Evolutionary conservation across 2,797 vertebrate species (phyloP).

Genomic region (Periophthalmus magnuspinnatus): DNA sequence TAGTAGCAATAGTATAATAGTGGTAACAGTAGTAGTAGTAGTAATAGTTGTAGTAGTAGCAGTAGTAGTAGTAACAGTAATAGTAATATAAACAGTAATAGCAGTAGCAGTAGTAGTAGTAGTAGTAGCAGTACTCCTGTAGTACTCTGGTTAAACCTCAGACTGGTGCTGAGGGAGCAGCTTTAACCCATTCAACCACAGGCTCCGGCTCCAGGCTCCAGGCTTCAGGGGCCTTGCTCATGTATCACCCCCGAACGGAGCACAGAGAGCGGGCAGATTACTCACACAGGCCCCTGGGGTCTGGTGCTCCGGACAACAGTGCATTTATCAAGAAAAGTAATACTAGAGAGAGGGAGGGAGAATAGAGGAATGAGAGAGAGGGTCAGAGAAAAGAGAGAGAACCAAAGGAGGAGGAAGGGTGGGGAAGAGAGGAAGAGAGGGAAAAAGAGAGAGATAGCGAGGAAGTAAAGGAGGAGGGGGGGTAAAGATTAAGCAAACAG

Average conservation of each 20-base stretch:
- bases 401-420: no score
- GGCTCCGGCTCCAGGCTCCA: background rate
- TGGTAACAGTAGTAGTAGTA: no score
- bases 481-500: no score
- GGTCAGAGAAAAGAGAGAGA: no score
- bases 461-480: no score
- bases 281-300: background rate
- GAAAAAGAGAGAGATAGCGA: background rate
- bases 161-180: background rate
- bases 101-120: background rate
- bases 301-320: background rate
- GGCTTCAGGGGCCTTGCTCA: background rate
- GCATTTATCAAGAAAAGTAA: no score
- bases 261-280: background rate
- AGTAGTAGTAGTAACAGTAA: background rate
- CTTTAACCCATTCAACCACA: background rate
- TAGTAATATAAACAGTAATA: no score
- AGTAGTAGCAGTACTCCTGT: background rate
- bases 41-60: background rate
- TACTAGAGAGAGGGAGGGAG: no score
- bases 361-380: no score
- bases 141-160: background rate
- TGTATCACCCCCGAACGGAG: conserved; percentile 2
- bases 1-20: no score
- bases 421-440: no score